Base-by-base conservation (phyloP, 2,888 invertebrate species). In the Chrysodeixis includens region DNA sequence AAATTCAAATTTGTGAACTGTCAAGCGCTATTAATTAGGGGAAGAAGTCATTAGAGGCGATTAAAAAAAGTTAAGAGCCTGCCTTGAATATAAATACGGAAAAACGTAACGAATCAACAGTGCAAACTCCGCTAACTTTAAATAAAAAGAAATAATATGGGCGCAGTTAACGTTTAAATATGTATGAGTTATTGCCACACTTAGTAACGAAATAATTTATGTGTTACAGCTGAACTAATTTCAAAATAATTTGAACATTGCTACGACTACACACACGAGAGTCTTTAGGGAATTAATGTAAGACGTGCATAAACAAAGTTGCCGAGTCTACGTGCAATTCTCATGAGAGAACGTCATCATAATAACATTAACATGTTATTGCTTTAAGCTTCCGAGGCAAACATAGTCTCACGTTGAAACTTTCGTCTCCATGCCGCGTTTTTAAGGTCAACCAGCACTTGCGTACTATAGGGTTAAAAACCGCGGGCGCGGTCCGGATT, bases 401-500 rank as follows among this genome's bases (percentile, higher is more conserved):
- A 89, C 90, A 87, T 79, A 85, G 74, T 73, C 75, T 79, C 78
- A 83, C 76, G 74, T 76, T 81, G 71, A 75, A 77, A 83, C 77
- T 83, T 82, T 83, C 76, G 82, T 78, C 76, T 71, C 76, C 74
- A 78, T 73, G 80, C 79, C 77, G 78, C 76, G 78, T 85, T 90
- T 91, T 90, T 93, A 93, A 92, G 92, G 92, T 92, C 92, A 90
- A 90, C 86, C 86, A 87, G 88, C 88, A 90, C 88, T 90, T 86
- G 88, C 86, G 88, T 89, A 86, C 84, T 85, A 85, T 83, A 86
- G 89, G 88, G 87, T 89, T 88, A 87, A 85, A 86, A 88, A 86
- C 86, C 87, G 90, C 92, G 92, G 92, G 92, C 92, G 93, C 90
- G 89, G 89, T 83, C 87, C 87, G 87, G 86, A 86, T 89, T 82